Base-by-base conservation (phyloP, 2,797 vertebrate genomes). In the Menidia menidia region DNA sequence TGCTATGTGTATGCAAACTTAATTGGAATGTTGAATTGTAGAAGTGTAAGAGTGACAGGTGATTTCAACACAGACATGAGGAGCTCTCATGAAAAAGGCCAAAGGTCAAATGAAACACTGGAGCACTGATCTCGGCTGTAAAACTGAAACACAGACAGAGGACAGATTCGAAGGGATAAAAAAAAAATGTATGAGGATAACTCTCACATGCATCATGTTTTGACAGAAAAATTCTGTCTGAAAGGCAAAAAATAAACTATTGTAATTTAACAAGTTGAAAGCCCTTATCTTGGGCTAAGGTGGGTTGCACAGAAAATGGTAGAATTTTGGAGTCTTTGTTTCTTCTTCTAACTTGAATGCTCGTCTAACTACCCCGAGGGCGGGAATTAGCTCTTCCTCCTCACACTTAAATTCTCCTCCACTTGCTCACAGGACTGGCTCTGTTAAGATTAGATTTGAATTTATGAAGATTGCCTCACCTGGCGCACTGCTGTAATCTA, bases 391-490 rank as follows among this genome's bases (percentile, higher is more conserved):
- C 48, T 72, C 56, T 60, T 43, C 65, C 74, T 69, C 69, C 47
- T n/a, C 75, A 60, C 73, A 15, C 66, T 68, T 54, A 91, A 93
- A 93, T 93, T 91, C 83, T 86, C 64, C 73, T 88, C 93, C 89
- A 87, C 89, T 81, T 91, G 94, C 94, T 93, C 92, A 91, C 90
- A 91, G 88, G 91, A 94, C 94, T 88, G 90, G 94, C 94, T 95
- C 94, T 87, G 90, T 95, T 95, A 94, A 95, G 96, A 97, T 97
- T 97, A 97, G 96, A 96, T 96, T 95, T 96, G 96, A 95, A 99
- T 99, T 97, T 97, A 98, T 98, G 97, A 96, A 96, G 97, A 97
- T 97, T 96, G 96, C 94, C 95, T 96, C 93, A 96, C 96, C 96
- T 96, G 94, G 87, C 89, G 89, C 92, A 81, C 88, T 79, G 90